These are phyloP conservation scores for Bibio marci DNA, from an alignment of 2,888 invertebrate genomes.

Conservation along the genomic window DNA sequence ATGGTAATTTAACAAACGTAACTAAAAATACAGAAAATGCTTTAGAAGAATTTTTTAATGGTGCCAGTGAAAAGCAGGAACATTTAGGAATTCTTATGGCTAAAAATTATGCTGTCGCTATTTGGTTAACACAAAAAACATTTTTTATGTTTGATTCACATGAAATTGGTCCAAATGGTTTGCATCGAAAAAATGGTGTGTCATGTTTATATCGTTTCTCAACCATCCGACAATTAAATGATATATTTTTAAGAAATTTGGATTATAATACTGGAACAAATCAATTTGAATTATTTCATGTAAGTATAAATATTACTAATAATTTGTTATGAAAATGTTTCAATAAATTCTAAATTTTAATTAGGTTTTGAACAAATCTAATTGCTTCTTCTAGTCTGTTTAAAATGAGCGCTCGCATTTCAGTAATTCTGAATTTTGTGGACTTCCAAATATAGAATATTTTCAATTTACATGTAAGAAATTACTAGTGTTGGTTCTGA, in stretches of 20 bases:
- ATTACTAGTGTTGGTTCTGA: no score
- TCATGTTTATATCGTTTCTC: conserved; percentile 25
- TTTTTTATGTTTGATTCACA: conserved; percentile 32
- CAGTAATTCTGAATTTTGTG: no score
- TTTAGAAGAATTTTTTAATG: background rate
- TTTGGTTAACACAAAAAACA: conserved; percentile 26
- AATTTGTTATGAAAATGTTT: no score
- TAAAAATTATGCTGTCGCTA: conserved; percentile 22
- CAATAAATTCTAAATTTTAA: no score
- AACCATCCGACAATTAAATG: conserved; percentile 16
- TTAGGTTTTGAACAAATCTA: no score
- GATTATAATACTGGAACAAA: conserved; percentile 8
- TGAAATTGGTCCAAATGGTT: conserved; percentile 27
- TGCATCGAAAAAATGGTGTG: conserved; percentile 19
- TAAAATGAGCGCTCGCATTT: no score
- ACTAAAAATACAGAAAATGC: no score
- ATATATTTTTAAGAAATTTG: conserved; percentile 21
- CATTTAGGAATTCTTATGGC: conserved; percentile 25
- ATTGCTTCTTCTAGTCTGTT: no score
- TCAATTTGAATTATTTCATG: conserved; percentile 8
- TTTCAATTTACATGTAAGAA: no score
- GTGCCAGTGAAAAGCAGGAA: conserved; percentile 8
- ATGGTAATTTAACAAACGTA: no score
- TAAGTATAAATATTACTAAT: conserved; percentile 6
- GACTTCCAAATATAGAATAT: no score